Conservation (phyloP, 2,113 vertebrate genomes). For the Sylvilagus bachmani region DNA sequence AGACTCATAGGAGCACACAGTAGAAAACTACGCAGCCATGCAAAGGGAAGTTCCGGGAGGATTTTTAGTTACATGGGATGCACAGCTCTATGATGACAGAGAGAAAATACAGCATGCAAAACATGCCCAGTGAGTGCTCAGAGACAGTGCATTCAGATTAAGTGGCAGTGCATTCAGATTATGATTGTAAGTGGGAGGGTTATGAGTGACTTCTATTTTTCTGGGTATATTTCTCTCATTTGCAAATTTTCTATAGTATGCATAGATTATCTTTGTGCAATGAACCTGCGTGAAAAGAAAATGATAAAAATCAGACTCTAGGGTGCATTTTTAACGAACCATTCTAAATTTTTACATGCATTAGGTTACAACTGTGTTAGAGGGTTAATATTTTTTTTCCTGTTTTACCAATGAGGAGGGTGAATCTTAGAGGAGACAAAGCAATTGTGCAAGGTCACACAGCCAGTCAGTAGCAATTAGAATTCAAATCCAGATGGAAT, state of each 20-base stretch:
- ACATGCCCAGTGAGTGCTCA: background rate
- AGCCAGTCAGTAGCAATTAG: background rate
- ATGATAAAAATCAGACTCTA: background rate
- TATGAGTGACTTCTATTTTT: background rate
- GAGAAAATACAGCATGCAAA: background rate
- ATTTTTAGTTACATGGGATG: conserved; percentile 21
- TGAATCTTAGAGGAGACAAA: background rate
- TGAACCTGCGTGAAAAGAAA: background rate
- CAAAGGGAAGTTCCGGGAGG: background rate
- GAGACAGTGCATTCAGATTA: background rate
- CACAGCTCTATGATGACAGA: background rate
- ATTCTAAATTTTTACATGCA: background rate
- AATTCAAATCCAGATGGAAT: background rate
- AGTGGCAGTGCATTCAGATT: background rate
- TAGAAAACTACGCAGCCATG: background rate
- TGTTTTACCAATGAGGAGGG: background rate
- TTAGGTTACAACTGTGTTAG: background rate
- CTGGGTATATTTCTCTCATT: background rate
- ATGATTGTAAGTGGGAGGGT: background rate
- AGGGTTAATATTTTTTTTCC: background rate
- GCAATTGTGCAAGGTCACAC: background rate
- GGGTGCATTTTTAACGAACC: conserved; percentile 19
- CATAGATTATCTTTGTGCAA: conserved; percentile 22
- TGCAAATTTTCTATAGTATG: conserved; percentile 12
- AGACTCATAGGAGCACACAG: background rate